Base-by-base conservation (phyloP, 2,888 invertebrate species). In the Gibbula magus region DNA sequence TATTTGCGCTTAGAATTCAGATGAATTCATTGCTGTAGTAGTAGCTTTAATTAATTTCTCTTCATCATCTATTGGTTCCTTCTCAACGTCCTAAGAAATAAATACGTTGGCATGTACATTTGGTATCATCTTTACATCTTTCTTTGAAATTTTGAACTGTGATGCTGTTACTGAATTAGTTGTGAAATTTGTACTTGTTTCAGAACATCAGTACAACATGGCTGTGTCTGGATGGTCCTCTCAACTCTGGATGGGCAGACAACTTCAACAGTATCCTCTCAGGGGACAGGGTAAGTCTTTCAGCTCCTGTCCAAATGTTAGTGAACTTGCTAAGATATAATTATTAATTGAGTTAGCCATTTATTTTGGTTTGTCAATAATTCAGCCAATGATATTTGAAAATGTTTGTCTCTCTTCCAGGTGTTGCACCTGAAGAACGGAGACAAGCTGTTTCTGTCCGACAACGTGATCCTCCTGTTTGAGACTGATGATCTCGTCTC, bases 151-250 rank as follows among this genome's bases (percentile, higher is more conserved):
- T 56, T 35, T 20, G 22, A n/a, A 13, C 16, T 35, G 22, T 35
- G 5, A 18, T 22, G 10, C 5, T n/a, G n/a, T n/a, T n/a, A n/a
- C n/a, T n/a, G n/a, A n/a, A n/a, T n/a, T n/a, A n/a, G n/a, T n/a
- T n/a, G n/a, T n/a, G n/a, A n/a, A n/a, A n/a, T n/a, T n/a, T n/a
- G n/a, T n/a, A 18, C 20, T 16, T 16, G 56, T 81, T 84, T 29
- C 87, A 92, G 92, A 92, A 92, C 81, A 88, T 88, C 82, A 90
- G 91, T 81, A 92, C 90, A 8, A 92, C 92, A 0, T 93, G 93
- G 93, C 83, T 93, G 53, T 89, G 90, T 83, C 82, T 93, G 77
- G 92, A 93, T 86, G 92, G 92, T 39, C 91, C 91, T 0, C 85
- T 93, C 4, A 89, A 89, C 75, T 81, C 89, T 7, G 89, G 87